These are phyloP conservation scores for Tolmerus cingulatus DNA, from an alignment of 2,888 invertebrate species.

Conservation along the genomic window DNA sequence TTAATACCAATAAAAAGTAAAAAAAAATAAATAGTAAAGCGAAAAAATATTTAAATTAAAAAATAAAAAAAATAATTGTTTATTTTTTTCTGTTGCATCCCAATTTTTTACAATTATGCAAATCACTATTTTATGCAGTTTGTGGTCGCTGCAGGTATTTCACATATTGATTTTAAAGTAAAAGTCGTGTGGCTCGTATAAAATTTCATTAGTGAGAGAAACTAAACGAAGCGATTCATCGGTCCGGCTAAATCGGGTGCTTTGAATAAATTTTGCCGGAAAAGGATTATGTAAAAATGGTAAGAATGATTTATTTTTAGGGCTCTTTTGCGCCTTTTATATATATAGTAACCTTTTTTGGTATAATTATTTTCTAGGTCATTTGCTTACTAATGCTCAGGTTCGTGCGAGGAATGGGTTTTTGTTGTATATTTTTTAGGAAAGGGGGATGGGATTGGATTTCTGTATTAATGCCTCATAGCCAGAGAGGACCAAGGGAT, in stretches of 20 bases:
- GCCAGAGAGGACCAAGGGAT: not conserved
- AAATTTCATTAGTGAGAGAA: not conserved
- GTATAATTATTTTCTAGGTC: not conserved
- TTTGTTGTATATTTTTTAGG: not conserved
- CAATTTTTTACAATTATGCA: not conserved
- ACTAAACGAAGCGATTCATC: not conserved
- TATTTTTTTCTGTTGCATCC: not conserved
- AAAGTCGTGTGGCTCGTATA: not conserved
- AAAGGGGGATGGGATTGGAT: not conserved
- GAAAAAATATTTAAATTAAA: not conserved
- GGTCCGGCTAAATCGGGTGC: not conserved
- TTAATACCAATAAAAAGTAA: not conserved
- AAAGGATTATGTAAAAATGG: not conserved
- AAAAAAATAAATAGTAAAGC: not conserved
- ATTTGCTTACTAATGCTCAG: not conserved
- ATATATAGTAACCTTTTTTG: not conserved
- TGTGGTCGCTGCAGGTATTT: slow-evolving; percentile 29
- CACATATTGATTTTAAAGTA: slow-evolving; percentile 30
- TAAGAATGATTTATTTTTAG: not conserved
- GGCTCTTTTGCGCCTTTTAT: not conserved
- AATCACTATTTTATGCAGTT: slow-evolving; percentile 7
- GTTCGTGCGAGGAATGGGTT: not conserved
- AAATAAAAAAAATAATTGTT: not conserved
- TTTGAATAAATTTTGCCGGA: not conserved
- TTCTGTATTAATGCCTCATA: not conserved